phyloP scores from a whole-genome alignment of 1,140 invertebrate genomes.

The Tetranychus cinnabarinus region DNA sequence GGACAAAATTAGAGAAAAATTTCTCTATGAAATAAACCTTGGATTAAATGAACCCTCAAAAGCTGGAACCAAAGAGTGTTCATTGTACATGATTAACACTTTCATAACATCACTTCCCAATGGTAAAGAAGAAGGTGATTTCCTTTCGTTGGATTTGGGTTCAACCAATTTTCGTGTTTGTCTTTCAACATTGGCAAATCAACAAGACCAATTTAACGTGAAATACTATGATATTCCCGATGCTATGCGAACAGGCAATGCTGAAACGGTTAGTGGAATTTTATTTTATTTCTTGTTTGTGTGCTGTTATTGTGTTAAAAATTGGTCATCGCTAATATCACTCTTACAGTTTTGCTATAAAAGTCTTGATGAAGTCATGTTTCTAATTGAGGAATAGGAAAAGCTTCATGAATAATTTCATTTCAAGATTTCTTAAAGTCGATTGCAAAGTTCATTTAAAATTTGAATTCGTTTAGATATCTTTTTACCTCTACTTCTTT shows the following conservation, averaged over 20 bases:
- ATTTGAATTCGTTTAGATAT: too few relatives aligned
- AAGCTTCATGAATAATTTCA: too few relatives aligned
- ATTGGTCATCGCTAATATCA: neutral
- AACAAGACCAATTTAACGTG: slow-evolving; percentile 31
- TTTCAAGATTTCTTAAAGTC: too few relatives aligned
- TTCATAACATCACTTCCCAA: slow-evolving; percentile 34
- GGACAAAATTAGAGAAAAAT: slow-evolving; percentile 17
- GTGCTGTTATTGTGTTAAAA: neutral
- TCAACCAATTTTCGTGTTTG: slow-evolving; percentile 56
- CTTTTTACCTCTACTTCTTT: too few relatives aligned
- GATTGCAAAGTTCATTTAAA: too few relatives aligned
- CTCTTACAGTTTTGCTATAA: too few relatives aligned
- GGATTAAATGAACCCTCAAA: slow-evolving; percentile 25
- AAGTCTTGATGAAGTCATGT: too few relatives aligned
- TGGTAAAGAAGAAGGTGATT: slow-evolving; percentile 40
- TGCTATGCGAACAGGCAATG: slow-evolving; percentile 27
- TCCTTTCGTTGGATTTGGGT: slow-evolving; percentile 48
- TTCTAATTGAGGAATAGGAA: too few relatives aligned
- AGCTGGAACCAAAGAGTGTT: slow-evolving; percentile 26
- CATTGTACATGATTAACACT: slow-evolving; percentile 39
- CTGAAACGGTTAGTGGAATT: slow-evolving; percentile 21
- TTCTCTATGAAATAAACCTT: slow-evolving; percentile 31
- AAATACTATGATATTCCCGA: slow-evolving; percentile 35
- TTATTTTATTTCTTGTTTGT: neutral
- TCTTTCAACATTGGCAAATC: slow-evolving; percentile 29